These are phyloP conservation scores for Dasysyrphus tricinctus DNA, from an alignment of 2,888 invertebrate genomes.

Conservation along the genomic window DNA sequence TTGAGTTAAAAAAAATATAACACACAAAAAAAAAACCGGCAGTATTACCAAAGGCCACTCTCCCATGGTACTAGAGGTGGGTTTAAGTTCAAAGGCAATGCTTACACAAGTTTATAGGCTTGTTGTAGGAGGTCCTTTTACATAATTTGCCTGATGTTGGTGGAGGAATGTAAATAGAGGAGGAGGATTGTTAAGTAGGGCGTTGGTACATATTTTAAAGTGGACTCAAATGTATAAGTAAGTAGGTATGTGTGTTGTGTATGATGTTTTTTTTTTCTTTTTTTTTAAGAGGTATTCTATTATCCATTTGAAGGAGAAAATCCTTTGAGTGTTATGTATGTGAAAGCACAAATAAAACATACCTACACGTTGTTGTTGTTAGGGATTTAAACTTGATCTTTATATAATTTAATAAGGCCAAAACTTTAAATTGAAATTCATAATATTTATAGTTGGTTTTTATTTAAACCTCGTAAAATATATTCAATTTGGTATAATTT, in stretches of 20 bases:
- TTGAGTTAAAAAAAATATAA: neutral
- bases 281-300: conserved; percentile 39
- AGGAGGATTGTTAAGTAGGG: conserved; percentile 34
- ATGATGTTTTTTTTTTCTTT: neutral
- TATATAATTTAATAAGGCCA: neutral
- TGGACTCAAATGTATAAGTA: conserved; percentile 36
- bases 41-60: neutral
- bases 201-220: conserved; percentile 48
- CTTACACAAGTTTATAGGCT: conserved; percentile 53
- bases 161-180: neutral
- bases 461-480: no score
- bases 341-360: conserved; percentile 2
- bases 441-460: neutral
- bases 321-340: conserved; percentile 32
- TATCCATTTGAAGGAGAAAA: conserved; percentile 39
- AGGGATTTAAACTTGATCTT: neutral
- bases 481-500: no score
- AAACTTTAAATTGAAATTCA: neutral
- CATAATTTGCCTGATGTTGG: conserved; percentile 16
- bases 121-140: conserved; percentile 51
- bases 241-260: neutral
- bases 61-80: conserved; percentile 24
- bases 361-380: neutral
- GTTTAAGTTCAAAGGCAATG: conserved; percentile 60
- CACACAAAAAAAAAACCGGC: conserved; percentile 3